Base-by-base conservation (phyloP, 2,888 invertebrate genomes). In the Apotomis betuletana region DNA sequence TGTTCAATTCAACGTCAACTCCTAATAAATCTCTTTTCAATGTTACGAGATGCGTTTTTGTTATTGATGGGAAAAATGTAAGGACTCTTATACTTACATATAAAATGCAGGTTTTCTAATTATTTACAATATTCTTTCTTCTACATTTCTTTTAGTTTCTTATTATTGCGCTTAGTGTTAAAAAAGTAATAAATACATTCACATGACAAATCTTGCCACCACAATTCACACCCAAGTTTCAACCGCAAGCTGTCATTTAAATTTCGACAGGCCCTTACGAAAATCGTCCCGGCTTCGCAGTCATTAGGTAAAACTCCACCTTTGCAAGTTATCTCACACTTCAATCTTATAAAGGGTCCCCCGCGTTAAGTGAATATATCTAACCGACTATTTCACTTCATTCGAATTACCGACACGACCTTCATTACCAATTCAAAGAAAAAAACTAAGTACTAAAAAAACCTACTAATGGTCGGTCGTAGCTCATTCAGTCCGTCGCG, bases 401-500 rank as follows among this genome's bases (percentile, higher is more conserved):
- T 78, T 73, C 67, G 73, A 75, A 81, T 80, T 78, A 83, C 76
- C 61, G 38, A 46, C 76, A 77, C 79, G 77, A 78, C 80, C 79
- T 83, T 84, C 78, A 82, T 84, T 82, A 81, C 79, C 74, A 51
- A 74, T 74, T 81, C 78, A 81, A 85, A 86, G 77, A 77, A 77
- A 84, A 59, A 82, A 85, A 81, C 76, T 81, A 81, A 84, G 79
- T 83, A 81, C 78, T 81, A 77, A 80, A 81, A 82, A 83, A 77
- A 78, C 79, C 80, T 80, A 81, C 80, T 78, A 83, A 81, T 82
- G 79, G 78, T 75, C 60, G 78, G 77, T 78, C 70, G 78, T 80
- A 76, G 74, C 74, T 60, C 72, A 82, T 80, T 86, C 89, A 91
- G 91, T 91, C 74, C 75, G 80, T 79, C 87, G 87, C 87, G 87